Base-by-base conservation (phyloP, 2,797 vertebrate species). In the Siniperca obscura region DNA sequence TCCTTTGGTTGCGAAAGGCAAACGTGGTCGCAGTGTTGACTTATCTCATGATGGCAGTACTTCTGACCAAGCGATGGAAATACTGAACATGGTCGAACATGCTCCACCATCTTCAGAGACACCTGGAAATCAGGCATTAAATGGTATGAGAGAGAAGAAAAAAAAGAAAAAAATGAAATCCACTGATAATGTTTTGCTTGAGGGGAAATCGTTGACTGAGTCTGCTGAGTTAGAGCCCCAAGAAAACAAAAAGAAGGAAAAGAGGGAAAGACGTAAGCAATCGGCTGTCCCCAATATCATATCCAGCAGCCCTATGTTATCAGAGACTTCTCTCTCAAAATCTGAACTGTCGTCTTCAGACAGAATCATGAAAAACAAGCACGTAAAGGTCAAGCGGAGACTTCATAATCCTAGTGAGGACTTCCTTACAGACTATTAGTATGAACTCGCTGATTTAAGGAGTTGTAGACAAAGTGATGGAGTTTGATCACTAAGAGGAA, bases 391-490 rank as follows among this genome's bases (percentile, higher is more conserved):
- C 16, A 91, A 74, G 56, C 59, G 46, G n/a, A 82, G 1, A 22
- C 89, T 92, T 72, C 2, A 40, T 17, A 71, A 86, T 81, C 34
- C 30, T 5, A 38, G 1, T 19, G 56, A 75, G 1, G 70, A 75
- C 6, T 84, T 88, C 11, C 5, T 83, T 0, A 10, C 4, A 52
- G 57, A 46, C 5, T 30, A 0, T 56, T 67, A 64, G 64, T 22
- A 0, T 14, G n/a, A 55, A 25, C 12, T 22, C 2, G 0, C 21
- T 42, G 56, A 30, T 10, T 25, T 30, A n/a, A 22, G 12, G 30
- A 73, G 13, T 9, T 5, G 17, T 21, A 46, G 40, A 66, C 38
- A 36, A 22, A 27, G 60, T 56, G 46, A 44, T n/a, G 38, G 17
- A 36, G 14, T 75, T 57, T 22, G 64, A 19, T 10, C 50, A 25